Conservation (phyloP, 23 tunicate genomes). For the Corella eumyota region DNA sequence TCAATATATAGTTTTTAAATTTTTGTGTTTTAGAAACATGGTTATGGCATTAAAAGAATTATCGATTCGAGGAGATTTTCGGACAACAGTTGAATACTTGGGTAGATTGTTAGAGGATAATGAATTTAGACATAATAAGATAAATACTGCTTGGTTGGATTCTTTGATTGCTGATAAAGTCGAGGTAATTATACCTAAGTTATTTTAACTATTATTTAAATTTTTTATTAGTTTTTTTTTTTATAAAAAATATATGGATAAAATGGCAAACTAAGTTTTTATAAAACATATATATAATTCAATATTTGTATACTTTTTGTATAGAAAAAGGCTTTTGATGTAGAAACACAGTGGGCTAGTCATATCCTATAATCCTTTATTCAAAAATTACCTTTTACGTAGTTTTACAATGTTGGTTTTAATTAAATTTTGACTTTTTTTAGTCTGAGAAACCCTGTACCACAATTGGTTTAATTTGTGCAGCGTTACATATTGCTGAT, state of each 20-base stretch:
- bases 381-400: no score
- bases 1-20: background rate
- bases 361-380: no score
- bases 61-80: constrained; percentile 97
- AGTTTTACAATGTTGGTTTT: no score
- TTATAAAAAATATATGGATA: background rate
- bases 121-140: constrained; percentile 79
- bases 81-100: constrained; percentile 95
- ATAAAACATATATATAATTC: no score
- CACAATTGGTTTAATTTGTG: constrained; percentile 73
- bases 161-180: constrained; percentile 82
- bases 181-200: constrained; percentile 30
- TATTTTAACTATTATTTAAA: background rate
- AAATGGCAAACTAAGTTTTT: background rate
- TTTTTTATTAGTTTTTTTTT: background rate
- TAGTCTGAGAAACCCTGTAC: constrained; percentile 72
- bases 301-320: no score
- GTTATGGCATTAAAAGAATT: constrained; percentile 95
- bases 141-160: constrained; percentile 97
- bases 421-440: no score
- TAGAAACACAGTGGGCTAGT: no score
- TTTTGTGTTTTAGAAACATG: constrained; percentile 47
- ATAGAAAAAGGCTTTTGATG: no score
- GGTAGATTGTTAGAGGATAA: constrained; percentile 69
- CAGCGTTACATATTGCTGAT: constrained; percentile 91